Evolutionary conservation across 2,888 invertebrate genomes (phyloP), one percentile per base, ranked within the genome.

Genomic region (Colletes collaris): DNA sequence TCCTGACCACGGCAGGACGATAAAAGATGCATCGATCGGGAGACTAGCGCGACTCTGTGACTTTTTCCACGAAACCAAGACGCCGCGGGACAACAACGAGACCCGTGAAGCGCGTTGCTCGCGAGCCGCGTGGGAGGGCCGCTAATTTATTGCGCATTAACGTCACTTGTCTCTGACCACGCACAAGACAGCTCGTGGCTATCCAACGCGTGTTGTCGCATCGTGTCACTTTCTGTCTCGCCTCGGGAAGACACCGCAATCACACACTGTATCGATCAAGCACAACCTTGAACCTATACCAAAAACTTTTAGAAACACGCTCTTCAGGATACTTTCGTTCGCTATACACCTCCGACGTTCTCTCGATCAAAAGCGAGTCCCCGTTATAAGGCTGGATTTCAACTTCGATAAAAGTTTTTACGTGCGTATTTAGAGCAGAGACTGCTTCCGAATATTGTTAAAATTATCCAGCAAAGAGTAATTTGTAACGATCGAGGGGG

Each of bases 71-170:
- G 53, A 59, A 65, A 44, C 66, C 16, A 64, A 69, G 62, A 74
- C 67, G 60, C 70, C 53, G 13, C 49, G 62, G 52, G 63, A 76
- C 44, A 46, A 37, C 56, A 56, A 50, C 73, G 66, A 37, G 65
- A 60, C 69, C 44, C 56, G 68, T 40, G 66, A 60, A 62, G 65
- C 62, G 75, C 77, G 81, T 76, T 71, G 52, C 65, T 62, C 75
- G 56, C 68, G 69, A 66, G 37, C 60, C 88, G 90, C 83, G 91
- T 91, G 88, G 91, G 91, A 89, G 91, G 44, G 89, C 87, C 85
- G 89, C 89, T 92, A 92, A 92, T 92, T 92, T 91, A 92, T 92
- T 89, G 91, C 91, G 86, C 89, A 91, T 92, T 92, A 92, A 91
- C 91, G 92, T 91, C 92, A 91, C 91, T 92, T 89, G 89, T 88